Conservation (phyloP, 53 echinoderm and acorn worm genomes). For the Paracentrotus lividus region DNA sequence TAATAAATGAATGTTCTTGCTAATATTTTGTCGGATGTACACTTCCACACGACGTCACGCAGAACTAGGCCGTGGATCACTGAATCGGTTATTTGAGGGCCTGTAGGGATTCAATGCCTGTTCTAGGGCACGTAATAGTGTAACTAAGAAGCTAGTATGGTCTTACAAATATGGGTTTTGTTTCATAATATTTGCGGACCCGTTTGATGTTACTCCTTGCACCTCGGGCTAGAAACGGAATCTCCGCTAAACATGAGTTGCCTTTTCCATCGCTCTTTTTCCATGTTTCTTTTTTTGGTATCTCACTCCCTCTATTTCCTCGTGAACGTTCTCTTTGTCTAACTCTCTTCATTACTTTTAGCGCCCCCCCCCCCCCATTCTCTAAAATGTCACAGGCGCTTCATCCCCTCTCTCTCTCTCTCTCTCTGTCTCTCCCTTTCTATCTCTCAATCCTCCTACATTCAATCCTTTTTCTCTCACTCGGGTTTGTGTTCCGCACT, state of each 20-base stretch:
- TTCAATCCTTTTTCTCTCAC: background rate
- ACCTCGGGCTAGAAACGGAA: background rate
- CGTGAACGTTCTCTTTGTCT: background rate
- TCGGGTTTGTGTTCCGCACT: background rate
- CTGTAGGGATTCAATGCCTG: constrained; percentile 21
- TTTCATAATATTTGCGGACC: constrained; percentile 53
- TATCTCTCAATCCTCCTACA: background rate
- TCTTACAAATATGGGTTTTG: constrained; percentile 33
- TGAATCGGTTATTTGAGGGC: background rate
- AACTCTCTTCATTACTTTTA: background rate
- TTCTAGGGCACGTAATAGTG: constrained; percentile 46
- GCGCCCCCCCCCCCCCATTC: background rate
- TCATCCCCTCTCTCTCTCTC: background rate
- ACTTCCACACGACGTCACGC: background rate
- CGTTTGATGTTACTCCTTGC: constrained; percentile 43
- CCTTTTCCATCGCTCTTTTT: background rate
- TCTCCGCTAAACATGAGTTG: background rate
- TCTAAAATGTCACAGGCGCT: background rate
- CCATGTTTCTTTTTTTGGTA: background rate
- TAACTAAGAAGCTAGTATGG: constrained; percentile 37
- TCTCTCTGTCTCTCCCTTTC: background rate
- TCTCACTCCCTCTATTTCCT: too few species aligned
- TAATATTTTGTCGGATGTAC: background rate
- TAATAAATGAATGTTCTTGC: background rate
- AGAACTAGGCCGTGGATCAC: background rate